A percentile compares a stretch with the other conserved stretches of the same genome.
Conservation (phyloP, 2,888 invertebrate genomes). For the Frankliniella fusca region DNA sequence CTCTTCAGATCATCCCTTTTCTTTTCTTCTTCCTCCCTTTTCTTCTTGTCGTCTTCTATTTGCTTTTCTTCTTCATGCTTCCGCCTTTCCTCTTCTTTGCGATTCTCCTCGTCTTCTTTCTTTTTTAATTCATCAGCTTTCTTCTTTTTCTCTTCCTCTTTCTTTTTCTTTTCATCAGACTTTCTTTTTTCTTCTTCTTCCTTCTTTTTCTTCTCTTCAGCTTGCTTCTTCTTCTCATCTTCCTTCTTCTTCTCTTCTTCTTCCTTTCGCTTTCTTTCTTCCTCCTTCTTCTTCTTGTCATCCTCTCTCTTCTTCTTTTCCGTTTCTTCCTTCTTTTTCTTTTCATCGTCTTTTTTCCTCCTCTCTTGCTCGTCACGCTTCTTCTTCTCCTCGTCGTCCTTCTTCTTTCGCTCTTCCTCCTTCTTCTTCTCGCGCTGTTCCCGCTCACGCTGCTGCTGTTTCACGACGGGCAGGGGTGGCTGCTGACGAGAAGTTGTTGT, state of each 20-base stretch:
- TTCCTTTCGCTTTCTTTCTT: not conserved
- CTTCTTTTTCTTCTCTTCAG: not conserved
- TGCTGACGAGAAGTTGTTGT: not conserved
- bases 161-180: not conserved
- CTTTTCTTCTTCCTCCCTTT: not conserved
- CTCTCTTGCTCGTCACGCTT: not conserved
- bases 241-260: not conserved
- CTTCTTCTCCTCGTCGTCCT: not conserved
- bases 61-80: not conserved
- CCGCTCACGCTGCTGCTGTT: slow-evolving; percentile 9
- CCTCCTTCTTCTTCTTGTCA: not conserved
- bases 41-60: not conserved
- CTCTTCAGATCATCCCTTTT: not conserved
- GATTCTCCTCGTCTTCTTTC: not conserved
- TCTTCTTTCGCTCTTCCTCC: not conserved
- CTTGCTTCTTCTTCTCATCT: not conserved
- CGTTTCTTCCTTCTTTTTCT: slow-evolving; percentile 10
- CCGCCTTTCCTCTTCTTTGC: not conserved
- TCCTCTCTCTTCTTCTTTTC: not conserved
- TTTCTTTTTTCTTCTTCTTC: not conserved
- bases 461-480: slow-evolving; percentile 3
- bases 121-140: not conserved
- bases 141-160: not conserved
- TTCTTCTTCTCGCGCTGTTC: slow-evolving; percentile 6
- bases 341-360: not conserved